Evolutionary conservation across 1,140 invertebrate species (phyloP), one percentile per base, ranked within the genome.

Genomic region (Nebria ingens): DNA sequence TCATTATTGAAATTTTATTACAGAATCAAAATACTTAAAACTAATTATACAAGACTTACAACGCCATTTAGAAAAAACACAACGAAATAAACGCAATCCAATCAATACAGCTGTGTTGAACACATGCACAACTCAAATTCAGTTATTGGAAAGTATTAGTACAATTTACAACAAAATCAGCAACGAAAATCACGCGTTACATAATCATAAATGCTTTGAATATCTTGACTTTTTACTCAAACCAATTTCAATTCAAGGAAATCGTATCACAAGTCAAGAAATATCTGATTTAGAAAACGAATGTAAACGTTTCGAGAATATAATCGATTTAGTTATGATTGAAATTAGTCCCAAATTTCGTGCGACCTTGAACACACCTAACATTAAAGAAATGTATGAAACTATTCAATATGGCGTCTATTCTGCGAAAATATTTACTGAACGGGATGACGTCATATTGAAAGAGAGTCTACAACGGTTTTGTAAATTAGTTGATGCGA

Each of bases 61-160:
- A 17, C 15, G 9, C 9, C 3, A 9, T 45, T 45, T 45, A 17
- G 9, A 12, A 11, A 17, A 45, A 12, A 53, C 19, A 51, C 56
- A 58, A n/a, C 11, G 29, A 13, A 54, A 52, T 19, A 53, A 54
- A 56, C 19, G 54, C 6, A 62, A 64, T 51, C 21, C 29, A 15
- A 38, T 66, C 25, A 61, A 59, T 56, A 54, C 56, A 55, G 54
- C 61, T 22, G 57, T 58, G 38, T 29, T 62, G 45, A 59, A 62
- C 42, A 56, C 56, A 11, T 34, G 61, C 3, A 52, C 54, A 42
- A 55, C 59, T 9, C 64, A 66, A 60, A 55, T 61, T 13, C 59
- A 66, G 54, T 54, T 60, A 13, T 52, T 64, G 11, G 42, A 62
- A 51, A 12, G 57, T 17, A 52, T 62, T 11, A 2, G 25, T 2